phyloP scores from a whole-genome alignment of 2,888 invertebrate genomes.

The Athripsodes cinereus region DNA sequence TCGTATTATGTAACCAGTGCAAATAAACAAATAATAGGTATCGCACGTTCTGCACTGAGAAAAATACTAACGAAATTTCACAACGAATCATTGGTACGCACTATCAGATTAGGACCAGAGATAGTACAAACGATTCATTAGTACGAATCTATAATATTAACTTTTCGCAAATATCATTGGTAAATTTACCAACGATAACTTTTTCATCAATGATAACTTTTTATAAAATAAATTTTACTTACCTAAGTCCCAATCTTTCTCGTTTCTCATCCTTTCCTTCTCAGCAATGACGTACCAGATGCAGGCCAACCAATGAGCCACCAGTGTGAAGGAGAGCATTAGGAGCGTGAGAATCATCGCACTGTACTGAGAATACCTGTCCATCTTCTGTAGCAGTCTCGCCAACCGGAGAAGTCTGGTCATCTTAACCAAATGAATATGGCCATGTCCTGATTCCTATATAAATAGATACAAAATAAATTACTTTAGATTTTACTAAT shows the following conservation, averaged over 20 bases:
- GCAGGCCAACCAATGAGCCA: conserved; percentile 96
- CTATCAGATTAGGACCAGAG: too few relatives aligned
- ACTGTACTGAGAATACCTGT: conserved; percentile 93
- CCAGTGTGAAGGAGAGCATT: conserved; percentile 89
- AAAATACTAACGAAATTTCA: too few relatives aligned
- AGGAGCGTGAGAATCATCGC: conserved; percentile 88
- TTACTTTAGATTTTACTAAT: background rate
- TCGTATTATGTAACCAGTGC: too few relatives aligned
- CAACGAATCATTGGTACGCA: too few relatives aligned
- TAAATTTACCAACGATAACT: too few relatives aligned
- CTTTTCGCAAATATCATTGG: too few relatives aligned
- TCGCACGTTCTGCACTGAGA: too few relatives aligned
- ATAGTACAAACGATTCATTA: too few relatives aligned
- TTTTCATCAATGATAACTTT: background rate
- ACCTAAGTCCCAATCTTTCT: conserved; percentile 77
- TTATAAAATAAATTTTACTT: conserved; percentile 33
- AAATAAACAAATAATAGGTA: too few relatives aligned
- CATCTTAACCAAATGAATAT: conserved; percentile 89
- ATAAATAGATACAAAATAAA: background rate
- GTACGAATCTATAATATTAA: too few relatives aligned
- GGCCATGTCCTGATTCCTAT: conserved; percentile 65
- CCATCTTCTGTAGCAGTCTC: conserved; percentile 90
- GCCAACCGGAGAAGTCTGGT: conserved; percentile 85
- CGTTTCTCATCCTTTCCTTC: conserved; percentile 67
- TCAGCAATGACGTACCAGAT: conserved; percentile 96